Conservation (phyloP, 2,797 vertebrate species). For the Erethizon dorsatum region DNA sequence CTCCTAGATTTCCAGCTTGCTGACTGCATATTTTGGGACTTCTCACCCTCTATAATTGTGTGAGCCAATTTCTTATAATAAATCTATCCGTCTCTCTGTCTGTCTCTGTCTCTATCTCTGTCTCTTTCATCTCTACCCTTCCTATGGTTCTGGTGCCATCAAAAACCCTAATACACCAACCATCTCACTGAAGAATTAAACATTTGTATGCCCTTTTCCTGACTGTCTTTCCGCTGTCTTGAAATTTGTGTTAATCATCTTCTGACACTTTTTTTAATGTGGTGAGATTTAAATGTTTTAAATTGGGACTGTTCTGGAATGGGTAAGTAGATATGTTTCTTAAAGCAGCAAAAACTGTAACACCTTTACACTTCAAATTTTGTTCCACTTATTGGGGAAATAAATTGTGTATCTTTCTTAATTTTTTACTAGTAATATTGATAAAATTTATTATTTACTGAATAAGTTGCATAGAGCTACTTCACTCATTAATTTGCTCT, state of each 20-base stretch:
- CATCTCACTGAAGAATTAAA: background rate
- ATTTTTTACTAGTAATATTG: constrained; percentile 32
- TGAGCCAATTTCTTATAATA: background rate
- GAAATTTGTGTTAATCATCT: background rate
- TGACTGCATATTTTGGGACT: background rate
- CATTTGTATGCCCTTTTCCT: background rate
- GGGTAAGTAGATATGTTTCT: background rate
- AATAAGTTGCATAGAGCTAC: constrained; percentile 15
- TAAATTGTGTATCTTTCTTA: constrained; percentile 27
- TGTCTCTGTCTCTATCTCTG: background rate
- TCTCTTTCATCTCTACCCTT: too few relatives aligned
- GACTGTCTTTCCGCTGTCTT: background rate
- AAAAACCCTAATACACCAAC: background rate
- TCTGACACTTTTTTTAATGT: constrained; percentile 24
- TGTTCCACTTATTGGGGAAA: background rate
- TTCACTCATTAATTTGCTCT: constrained; percentile 30
- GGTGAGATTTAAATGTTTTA: constrained; percentile 6
- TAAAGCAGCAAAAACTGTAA: constrained; percentile 9
- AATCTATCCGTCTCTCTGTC: background rate
- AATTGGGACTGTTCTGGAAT: constrained; percentile 23
- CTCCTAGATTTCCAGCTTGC: background rate
- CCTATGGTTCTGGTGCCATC: background rate
- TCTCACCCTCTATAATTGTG: background rate
- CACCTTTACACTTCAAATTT: background rate
- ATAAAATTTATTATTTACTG: background rate